Conservation (phyloP, 2,888 invertebrate species). For the Euclidia mi region DNA sequence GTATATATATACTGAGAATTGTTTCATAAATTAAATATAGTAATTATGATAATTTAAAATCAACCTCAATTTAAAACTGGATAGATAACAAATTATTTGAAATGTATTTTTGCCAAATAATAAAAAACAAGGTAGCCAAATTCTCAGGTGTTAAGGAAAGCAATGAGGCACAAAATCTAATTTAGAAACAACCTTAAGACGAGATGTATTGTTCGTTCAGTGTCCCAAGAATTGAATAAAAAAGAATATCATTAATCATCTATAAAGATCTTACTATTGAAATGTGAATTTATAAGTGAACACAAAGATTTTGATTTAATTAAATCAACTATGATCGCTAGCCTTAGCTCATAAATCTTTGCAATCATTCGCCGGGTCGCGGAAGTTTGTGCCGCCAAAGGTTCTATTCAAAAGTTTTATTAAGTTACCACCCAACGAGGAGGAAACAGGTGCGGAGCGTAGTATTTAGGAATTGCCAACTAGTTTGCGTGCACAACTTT, state of each 20-base stretch:
- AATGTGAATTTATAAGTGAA: background rate
- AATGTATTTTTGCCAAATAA: background rate
- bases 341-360: constrained; percentile 47
- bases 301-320: constrained; percentile 53
- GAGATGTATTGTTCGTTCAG: constrained; percentile 38
- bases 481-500: no score
- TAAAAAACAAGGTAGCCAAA: constrained; percentile 6
- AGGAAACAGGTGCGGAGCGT: no score
- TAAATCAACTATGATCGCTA: constrained; percentile 58
- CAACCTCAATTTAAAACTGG: no score
- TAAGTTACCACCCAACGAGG: no score
- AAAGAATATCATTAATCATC: constrained; percentile 44
- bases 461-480: no score
- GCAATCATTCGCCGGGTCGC: constrained; percentile 35
- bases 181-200: constrained; percentile 23
- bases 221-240: constrained; percentile 41
- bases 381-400: constrained; percentile 62
- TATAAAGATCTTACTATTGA: constrained; percentile 1
- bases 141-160: constrained; percentile 34
- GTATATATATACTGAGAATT: no score
- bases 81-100: no score
- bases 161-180: constrained; percentile 37
- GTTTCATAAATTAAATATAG: no score
- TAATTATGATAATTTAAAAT: no score
- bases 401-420: constrained; percentile 78